Evolutionary conservation across 2,797 vertebrate genomes (phyloP).

Genomic region (Myotis pilosus): DNA sequence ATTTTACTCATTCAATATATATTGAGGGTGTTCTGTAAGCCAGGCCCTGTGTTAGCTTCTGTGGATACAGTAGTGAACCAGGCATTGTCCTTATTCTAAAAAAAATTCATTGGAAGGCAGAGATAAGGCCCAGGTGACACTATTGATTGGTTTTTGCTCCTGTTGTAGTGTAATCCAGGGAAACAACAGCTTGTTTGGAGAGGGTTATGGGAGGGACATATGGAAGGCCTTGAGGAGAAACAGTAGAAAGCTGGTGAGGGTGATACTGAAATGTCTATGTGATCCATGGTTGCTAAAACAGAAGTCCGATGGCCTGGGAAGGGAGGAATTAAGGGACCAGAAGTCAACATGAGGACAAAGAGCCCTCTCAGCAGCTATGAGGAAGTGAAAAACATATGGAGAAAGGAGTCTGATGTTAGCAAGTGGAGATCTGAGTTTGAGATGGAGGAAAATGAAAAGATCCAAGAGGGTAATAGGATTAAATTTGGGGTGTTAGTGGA

Average conservation of each 20-base stretch:
- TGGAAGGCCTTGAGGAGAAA: not conserved
- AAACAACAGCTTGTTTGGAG: not conserved
- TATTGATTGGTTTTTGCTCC: not conserved
- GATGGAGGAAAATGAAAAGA: not conserved
- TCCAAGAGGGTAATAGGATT: not conserved
- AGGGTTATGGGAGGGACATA: not conserved
- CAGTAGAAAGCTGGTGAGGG: not conserved
- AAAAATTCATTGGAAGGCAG: conserved; percentile 8
- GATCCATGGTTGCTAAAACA: not conserved
- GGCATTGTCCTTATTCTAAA: not conserved
- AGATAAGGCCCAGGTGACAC: not conserved
- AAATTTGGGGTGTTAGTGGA: not conserved
- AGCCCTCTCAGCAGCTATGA: not conserved
- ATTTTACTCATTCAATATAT: not conserved
- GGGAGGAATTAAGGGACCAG: not conserved
- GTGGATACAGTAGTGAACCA: not conserved
- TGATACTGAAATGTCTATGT: not conserved
- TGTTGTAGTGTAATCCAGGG: not conserved
- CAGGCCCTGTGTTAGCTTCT: not conserved
- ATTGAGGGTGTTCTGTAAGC: not conserved
- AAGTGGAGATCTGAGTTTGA: not conserved
- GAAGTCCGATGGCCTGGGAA: not conserved
- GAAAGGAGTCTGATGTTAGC: not conserved
- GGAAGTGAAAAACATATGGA: not conserved
- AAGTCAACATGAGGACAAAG: not conserved